phyloP scores from a whole-genome alignment of 2,888 invertebrate genomes.

The Apodemia zela region DNA sequence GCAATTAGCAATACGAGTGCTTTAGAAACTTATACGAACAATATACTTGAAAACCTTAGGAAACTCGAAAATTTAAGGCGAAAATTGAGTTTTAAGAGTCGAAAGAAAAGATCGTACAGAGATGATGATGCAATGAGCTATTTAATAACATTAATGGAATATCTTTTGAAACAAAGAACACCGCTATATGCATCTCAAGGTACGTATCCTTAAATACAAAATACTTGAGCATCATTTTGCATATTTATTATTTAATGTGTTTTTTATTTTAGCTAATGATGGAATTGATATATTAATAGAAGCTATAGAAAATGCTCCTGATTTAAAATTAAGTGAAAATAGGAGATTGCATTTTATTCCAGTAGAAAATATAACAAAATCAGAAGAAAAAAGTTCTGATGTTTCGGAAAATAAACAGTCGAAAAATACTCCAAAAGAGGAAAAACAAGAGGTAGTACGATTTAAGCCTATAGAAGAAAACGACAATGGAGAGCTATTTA shows the following conservation, averaged over 20 bases:
- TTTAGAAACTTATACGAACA: constrained; percentile 48
- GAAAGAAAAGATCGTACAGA: constrained; percentile 44
- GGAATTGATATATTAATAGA: constrained; percentile 64
- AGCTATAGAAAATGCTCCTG: constrained; percentile 61
- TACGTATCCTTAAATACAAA: constrained; percentile 31
- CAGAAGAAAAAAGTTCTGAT: constrained; percentile 20
- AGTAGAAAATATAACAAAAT: constrained; percentile 3
- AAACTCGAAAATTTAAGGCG: constrained; percentile 50
- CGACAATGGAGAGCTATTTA: constrained; percentile 9
- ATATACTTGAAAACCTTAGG: constrained; percentile 54
- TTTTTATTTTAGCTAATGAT: constrained; percentile 50
- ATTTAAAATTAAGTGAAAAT: constrained; percentile 41
- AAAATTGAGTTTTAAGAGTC: constrained; percentile 39
- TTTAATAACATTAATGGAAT: constrained; percentile 60
- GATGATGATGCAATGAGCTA: constrained; percentile 55
- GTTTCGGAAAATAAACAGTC: constrained; percentile 9
- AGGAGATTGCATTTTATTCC: background rate
- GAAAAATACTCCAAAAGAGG: constrained; percentile 14
- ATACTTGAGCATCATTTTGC: background rate
- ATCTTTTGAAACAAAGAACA: constrained; percentile 52
- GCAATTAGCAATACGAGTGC: constrained; percentile 31
- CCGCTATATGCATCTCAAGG: constrained; percentile 47
- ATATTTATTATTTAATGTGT: constrained; percentile 20
- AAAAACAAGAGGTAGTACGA: constrained; percentile 13
- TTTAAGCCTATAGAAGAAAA: constrained; percentile 26